phyloP scores from a whole-genome alignment of 2,797 vertebrate genomes.

The Fratercula arctica region DNA sequence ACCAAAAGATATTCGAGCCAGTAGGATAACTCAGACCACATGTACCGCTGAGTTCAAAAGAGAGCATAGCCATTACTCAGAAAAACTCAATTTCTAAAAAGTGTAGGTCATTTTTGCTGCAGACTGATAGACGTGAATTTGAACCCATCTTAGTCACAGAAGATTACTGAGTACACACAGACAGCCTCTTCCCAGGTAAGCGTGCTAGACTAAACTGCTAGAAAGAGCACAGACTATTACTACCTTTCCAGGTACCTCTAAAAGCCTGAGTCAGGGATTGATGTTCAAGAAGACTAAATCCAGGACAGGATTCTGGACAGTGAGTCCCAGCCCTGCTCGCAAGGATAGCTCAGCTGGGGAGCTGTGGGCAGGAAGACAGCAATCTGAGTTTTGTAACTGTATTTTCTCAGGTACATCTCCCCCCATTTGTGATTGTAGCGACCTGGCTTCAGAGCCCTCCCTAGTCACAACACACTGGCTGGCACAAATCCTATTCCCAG shows the following conservation, averaged over 20 bases:
- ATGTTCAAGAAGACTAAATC: neutral
- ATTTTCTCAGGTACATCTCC: neutral
- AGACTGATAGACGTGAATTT: neutral
- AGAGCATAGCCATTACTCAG: slow-evolving; percentile 6
- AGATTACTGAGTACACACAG: neutral
- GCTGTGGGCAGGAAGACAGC: neutral
- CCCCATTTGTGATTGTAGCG: accelerated
- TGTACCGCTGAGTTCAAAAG: slow-evolving; percentile 25
- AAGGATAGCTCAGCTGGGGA: neutral
- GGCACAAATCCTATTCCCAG: neutral
- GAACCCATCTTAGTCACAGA: neutral
- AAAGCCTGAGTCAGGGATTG: neutral
- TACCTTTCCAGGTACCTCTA: neutral
- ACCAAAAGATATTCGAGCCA: neutral
- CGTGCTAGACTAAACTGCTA: neutral
- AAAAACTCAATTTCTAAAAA: neutral
- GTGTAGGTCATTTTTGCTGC: neutral
- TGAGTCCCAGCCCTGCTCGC: neutral
- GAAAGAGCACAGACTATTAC: neutral
- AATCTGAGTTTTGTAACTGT: neutral
- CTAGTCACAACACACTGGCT: accelerated
- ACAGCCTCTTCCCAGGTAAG: neutral
- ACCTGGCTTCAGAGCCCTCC: neutral
- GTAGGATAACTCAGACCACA: slow-evolving; percentile 19
- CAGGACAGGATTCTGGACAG: neutral